Base-by-base conservation (phyloP, 2,888 invertebrate genomes). In the Platycnemis pennipes region DNA sequence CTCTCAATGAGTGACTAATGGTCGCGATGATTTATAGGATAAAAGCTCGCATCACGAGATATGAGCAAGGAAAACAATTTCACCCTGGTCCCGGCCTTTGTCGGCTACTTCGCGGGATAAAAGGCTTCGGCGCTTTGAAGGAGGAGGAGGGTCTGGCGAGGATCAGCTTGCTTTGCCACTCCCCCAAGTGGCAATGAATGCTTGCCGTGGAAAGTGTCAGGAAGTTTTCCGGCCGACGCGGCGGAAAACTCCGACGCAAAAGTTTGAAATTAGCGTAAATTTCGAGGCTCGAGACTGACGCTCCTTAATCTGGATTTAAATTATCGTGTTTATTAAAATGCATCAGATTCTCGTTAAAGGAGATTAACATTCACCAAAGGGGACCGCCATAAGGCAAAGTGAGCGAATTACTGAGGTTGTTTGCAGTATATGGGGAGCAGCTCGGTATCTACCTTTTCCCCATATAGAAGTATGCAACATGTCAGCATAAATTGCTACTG, bases 11-110 rank as follows among this genome's bases (percentile, higher is more conserved):
- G 77, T 77, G 77, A 77, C 77, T 77, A 77, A 77, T 77, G 77
- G 77, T 77, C 77, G 77, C 77, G 77, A 77, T 77, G 77, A 77
- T 77, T 77, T 77, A 77, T 77, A 37, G 77, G 77, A 77, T 77
- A 77, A 77, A 77, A 37, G 77, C 77, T 77, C 77, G 37, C 77
- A 77, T 77, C 77, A 77, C 77, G 77, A 77, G 77, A 77, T 77
- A 77, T 77, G 77, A 77, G 77, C 77, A 77, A 37, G 77, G 77
- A 77, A 77, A 77, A 77, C 77, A 77, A 77, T 77, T 77, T 77
- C 77, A 77, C 37, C 31, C 77, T 11, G 77, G 77, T 77, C 37
- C 13, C 63, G 77, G 37, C 37, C 77, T 77, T 77, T 77, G 77
- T 77, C 77, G 77, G 77, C 77, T 77, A 77, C 77, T 77, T 77